Evolutionary conservation across 2,888 invertebrate species (phyloP).

Genomic region (Chrysodeixis includens): DNA sequence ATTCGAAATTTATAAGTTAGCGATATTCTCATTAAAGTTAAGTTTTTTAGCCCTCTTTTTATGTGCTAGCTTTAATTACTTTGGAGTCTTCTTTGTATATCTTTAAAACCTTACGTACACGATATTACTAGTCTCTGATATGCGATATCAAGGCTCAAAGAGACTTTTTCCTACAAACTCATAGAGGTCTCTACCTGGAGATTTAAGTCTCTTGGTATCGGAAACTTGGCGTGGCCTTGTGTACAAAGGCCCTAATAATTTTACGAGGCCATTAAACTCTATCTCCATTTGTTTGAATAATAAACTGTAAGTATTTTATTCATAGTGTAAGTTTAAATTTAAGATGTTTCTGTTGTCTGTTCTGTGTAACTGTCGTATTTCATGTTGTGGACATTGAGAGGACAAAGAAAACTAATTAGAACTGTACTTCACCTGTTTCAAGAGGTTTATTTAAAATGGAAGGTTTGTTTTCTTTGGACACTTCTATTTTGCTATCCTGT

Average conservation of each 20-base stretch:
- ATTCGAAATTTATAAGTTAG: constrained; percentile 66
- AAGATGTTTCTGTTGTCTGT: constrained; percentile 15
- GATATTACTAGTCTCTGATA: too few species aligned
- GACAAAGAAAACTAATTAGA: constrained; percentile 54
- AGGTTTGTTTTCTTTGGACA: not conserved
- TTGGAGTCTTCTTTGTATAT: constrained; percentile 19
- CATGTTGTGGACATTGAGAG: constrained; percentile 36
- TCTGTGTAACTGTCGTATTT: constrained; percentile 13
- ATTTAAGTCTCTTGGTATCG: too few species aligned
- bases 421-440: constrained; percentile 50
- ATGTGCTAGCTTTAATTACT: constrained; percentile 30
- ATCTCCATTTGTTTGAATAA: constrained; percentile 34
- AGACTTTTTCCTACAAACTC: too few species aligned
- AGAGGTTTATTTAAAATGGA: constrained; percentile 40
- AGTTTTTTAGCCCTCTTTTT: constrained; percentile 39
- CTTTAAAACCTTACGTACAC: not conserved
- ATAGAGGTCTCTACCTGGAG: too few species aligned
- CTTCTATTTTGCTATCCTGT: not conserved
- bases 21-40: constrained; percentile 64
- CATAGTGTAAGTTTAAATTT: constrained; percentile 34
- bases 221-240: too few species aligned
- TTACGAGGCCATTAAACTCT: constrained; percentile 36
- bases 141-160: too few species aligned
- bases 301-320: constrained; percentile 24
- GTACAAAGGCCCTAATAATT: not conserved